Evolutionary conservation across 2,113 vertebrate species (phyloP).

Genomic region (Holacanthus passer): DNA sequence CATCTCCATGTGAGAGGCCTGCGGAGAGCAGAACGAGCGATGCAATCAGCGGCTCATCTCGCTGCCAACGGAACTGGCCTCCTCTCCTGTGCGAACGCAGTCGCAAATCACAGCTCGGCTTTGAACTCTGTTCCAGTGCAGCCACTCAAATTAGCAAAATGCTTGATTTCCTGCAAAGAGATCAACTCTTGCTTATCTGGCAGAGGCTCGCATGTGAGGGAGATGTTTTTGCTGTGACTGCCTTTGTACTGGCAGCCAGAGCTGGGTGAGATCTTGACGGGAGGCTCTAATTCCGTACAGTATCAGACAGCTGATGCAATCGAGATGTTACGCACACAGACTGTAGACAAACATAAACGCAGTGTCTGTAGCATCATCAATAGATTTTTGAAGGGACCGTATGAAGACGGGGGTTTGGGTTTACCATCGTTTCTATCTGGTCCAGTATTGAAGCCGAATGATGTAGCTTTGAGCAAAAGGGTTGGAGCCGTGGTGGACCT

Average conservation of each 20-base stretch:
- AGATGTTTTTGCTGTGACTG: slow-evolving; percentile 57
- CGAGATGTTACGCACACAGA: slow-evolving; percentile 30
- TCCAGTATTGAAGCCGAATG: slow-evolving; percentile 10
- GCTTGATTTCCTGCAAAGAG: slow-evolving; percentile 69
- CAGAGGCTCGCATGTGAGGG: slow-evolving; percentile 61
- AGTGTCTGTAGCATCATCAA: slow-evolving; percentile 20
- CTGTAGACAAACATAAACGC: slow-evolving; percentile 35
- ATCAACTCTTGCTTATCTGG: slow-evolving; percentile 75
- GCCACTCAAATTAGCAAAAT: slow-evolving; percentile 80
- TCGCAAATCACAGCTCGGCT: slow-evolving; percentile 74
- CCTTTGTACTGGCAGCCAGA: slow-evolving; percentile 70
- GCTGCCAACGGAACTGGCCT: slow-evolving; percentile 64
- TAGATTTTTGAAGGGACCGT: slow-evolving; percentile 20
- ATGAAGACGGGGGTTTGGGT: slow-evolving; percentile 27
- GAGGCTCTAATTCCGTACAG: slow-evolving; percentile 53
- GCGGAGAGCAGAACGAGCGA: slow-evolving; percentile 73
- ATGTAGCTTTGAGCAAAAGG: background rate
- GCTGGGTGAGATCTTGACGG: slow-evolving; percentile 55
- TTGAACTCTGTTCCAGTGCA: slow-evolving; percentile 79
- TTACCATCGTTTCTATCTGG: background rate
- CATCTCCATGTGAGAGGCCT: slow-evolving; percentile 71
- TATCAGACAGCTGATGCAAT: slow-evolving; percentile 66
- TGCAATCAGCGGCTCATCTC: slow-evolving; percentile 77
- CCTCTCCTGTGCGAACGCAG: slow-evolving; percentile 64
- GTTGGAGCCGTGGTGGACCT: background rate